Percentiles rank a stretch among this genome's conserved stretches.
Evolutionary conservation across 2,888 invertebrate genomes (phyloP).

Genomic region (Orchestes rusci): DNA sequence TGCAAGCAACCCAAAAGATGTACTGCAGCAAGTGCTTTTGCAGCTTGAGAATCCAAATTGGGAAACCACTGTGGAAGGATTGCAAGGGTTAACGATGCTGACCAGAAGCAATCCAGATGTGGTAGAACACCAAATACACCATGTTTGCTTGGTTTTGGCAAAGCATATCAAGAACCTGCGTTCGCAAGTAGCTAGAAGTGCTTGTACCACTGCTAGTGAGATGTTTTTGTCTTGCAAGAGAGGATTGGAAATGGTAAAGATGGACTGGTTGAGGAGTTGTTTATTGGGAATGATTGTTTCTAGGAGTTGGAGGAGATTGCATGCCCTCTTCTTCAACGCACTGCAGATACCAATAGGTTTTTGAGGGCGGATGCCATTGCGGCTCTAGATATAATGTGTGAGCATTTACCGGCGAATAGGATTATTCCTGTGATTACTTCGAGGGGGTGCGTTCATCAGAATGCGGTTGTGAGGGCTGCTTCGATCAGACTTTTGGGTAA

Average conservation of each 20-base stretch:
- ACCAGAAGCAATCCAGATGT: conserved; percentile 59
- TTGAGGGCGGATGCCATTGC: conserved; percentile 81
- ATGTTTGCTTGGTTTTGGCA: conserved; percentile 62
- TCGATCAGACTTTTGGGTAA: conserved; percentile 63
- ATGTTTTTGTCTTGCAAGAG: conserved; percentile 56
- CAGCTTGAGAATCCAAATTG: conserved; percentile 70
- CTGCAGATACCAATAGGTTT: conserved; percentile 91
- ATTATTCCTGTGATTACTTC: conserved; percentile 59
- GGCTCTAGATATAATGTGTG: conserved; percentile 76
- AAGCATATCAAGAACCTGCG: conserved; percentile 81
- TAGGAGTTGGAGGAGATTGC: conserved; percentile 84
- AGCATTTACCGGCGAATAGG: conserved; percentile 62
- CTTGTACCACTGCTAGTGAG: conserved; percentile 75
- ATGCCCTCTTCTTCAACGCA: conserved; percentile 72
- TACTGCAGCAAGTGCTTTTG: conserved; percentile 53
- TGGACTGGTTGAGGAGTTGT: conserved; percentile 1
- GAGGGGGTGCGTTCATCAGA: conserved; percentile 74
- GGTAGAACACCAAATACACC: conserved; percentile 58
- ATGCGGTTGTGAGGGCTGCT: conserved; percentile 78
- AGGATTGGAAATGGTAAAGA: conserved; percentile 53
- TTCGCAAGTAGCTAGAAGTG: conserved; percentile 86
- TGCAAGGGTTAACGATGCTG: conserved; percentile 61
- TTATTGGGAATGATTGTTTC: conserved; percentile 6
- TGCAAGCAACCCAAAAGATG: conserved; percentile 59
- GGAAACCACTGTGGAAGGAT: conserved; percentile 67